Conservation (phyloP, 2,113 vertebrate genomes). For the Papio anubis region DNA sequence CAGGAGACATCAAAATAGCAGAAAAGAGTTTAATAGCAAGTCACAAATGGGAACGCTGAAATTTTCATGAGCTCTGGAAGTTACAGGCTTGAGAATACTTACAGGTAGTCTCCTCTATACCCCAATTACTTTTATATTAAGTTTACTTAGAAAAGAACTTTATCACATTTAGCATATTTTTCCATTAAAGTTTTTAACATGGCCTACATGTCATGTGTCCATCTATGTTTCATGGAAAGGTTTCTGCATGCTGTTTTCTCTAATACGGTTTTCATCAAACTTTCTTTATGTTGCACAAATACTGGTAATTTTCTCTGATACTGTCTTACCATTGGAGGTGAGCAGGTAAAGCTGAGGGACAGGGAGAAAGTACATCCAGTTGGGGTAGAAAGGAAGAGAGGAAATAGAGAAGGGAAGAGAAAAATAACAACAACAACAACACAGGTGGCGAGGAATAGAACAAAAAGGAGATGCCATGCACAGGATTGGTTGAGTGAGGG, state of each 20-base stretch:
- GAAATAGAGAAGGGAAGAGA: neutral
- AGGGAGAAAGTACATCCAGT: neutral
- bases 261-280: neutral
- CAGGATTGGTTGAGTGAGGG: neutral
- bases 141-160: neutral
- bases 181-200: neutral
- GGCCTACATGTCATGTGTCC: neutral
- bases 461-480: neutral
- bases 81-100: neutral
- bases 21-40: neutral
- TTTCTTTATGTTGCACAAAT: neutral
- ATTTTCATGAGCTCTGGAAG: neutral
- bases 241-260: neutral
- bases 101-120: neutral
- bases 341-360: neutral
- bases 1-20: neutral
- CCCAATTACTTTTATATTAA: neutral
- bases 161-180: neutral
- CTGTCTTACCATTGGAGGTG: neutral
- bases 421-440: neutral
- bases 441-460: neutral
- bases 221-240: neutral
- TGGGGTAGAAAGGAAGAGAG: neutral
- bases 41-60: neutral
- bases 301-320: neutral